These are phyloP conservation scores for Hemicrepidius hirtus DNA, from an alignment of 2,888 invertebrate species.

Conservation along the genomic window DNA sequence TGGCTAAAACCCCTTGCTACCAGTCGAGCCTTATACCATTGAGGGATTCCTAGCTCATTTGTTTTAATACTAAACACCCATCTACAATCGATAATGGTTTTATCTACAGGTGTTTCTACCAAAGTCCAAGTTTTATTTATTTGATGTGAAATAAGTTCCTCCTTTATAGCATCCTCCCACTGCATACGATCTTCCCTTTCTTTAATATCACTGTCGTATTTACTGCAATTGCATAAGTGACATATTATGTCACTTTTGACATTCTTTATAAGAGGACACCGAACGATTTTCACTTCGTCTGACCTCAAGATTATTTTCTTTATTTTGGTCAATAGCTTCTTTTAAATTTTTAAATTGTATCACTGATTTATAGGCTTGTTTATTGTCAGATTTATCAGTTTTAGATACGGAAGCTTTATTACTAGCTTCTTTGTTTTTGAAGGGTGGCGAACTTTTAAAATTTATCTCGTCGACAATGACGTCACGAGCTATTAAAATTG, in stretches of 20 bases:
- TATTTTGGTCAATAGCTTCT: not conserved
- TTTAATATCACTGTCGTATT: slow-evolving; percentile 40
- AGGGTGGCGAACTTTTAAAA: slow-evolving; percentile 19
- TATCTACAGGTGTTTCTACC: too few relatives aligned
- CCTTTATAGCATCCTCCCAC: slow-evolving; percentile 51
- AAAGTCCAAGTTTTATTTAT: too few relatives aligned
- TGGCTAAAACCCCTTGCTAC: too few relatives aligned
- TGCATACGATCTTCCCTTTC: slow-evolving; percentile 44
- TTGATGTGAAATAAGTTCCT: slow-evolving; percentile 49
- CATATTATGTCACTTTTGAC: not conserved
- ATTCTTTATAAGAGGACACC: not conserved
- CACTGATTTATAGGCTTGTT: not conserved
- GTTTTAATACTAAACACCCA: too few relatives aligned
- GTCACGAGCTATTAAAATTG: slow-evolving; percentile 63
- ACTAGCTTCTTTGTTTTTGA: not conserved
- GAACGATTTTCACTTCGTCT: not conserved
- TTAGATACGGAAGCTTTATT: not conserved
- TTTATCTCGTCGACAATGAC: slow-evolving; percentile 62
- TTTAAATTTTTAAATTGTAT: slow-evolving; percentile 15
- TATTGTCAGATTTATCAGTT: slow-evolving; percentile 3
- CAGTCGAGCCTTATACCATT: too few relatives aligned
- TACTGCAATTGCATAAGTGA: not conserved
- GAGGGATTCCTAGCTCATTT: too few relatives aligned
- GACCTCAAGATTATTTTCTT: not conserved
- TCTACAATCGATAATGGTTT: too few relatives aligned